These are phyloP conservation scores for Echeneis naucrates DNA, from an alignment of 2,797 vertebrate genomes.

Conservation along the genomic window DNA sequence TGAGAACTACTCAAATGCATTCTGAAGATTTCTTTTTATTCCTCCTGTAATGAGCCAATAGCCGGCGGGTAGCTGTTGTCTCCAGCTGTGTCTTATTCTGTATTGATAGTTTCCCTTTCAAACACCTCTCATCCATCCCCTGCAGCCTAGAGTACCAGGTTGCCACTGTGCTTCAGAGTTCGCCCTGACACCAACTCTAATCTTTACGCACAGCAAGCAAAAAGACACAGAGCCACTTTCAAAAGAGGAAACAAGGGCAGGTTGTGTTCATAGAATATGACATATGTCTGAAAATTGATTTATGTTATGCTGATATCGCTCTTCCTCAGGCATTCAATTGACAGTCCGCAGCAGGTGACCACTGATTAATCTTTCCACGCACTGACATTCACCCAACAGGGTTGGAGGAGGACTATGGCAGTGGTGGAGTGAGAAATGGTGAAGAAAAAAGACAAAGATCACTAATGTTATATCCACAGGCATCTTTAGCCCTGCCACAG, in stretches of 20 bases:
- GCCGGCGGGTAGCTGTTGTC: slow-evolving; percentile 75
- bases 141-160: slow-evolving; percentile 49
- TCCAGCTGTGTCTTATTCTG: slow-evolving; percentile 74
- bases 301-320: slow-evolving; percentile 70
- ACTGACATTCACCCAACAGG: slow-evolving; percentile 60
- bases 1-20: slow-evolving; percentile 55
- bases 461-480: slow-evolving; percentile 40
- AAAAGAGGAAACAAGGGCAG: slow-evolving; percentile 67
- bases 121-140: slow-evolving; percentile 70
- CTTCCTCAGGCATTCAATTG: slow-evolving; percentile 71
- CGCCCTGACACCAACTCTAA: slow-evolving; percentile 68
- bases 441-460: slow-evolving; percentile 38
- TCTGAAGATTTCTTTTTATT: slow-evolving; percentile 71
- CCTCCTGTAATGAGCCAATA: slow-evolving; percentile 77
- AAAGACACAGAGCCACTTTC: slow-evolving; percentile 56
- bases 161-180: slow-evolving; percentile 64
- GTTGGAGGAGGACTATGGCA: slow-evolving; percentile 41
- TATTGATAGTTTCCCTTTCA: slow-evolving; percentile 77
- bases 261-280: slow-evolving; percentile 66
- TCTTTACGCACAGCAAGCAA: slow-evolving; percentile 65
- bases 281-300: slow-evolving; percentile 70
- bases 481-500: slow-evolving; percentile 10
- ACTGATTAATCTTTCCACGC: slow-evolving; percentile 70
- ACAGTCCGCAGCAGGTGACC: slow-evolving; percentile 75
- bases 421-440: slow-evolving; percentile 31